Evolutionary conservation across 2,797 vertebrate genomes (phyloP), one percentile per base, ranked within the genome.

Genomic region (Chiroxiphia lanceolata): DNA sequence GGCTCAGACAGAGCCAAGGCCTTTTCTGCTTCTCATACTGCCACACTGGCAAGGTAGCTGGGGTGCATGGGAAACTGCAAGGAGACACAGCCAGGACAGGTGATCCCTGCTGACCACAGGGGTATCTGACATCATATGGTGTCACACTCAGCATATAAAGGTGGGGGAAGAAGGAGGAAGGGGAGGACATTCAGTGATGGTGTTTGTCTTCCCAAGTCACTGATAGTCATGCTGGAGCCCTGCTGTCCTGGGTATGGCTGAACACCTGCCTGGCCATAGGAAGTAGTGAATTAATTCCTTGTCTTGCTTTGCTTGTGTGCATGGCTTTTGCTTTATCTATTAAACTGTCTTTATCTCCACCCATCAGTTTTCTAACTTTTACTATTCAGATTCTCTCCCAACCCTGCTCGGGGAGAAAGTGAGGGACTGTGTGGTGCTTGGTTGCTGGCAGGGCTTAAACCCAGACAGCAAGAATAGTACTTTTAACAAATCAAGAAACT

Each of bases 161-260:
- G 17, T 29, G n/a, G 20, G 29, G 18, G 27, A 26, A 57, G 33
- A 1, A 51, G 25, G 29, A 64, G n/a, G 20, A 59, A 26, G 6
- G 14, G 1, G 3, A 7, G 11, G 7, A 31, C 20, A 51, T 31
- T 40, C 0, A 45, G 17, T 27, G 26, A 59, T 8, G 3, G 5
- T 53, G n/a, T 6, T 34, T 34, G 21, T 34, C 14, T 34, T 34
- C 54, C n/a, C 1, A 6, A 57, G 31, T n/a, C 42, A 45, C 42
- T 64, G 21, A 33, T 8, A 33, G 40, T 31, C 21, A 44, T 25
- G 10, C 10, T 44, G 21, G 42, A 64, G 14, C 40, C 29, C 29
- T 44, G 29, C 29, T 44, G 31, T 64, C 42, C 61, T 64, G 61
- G 31, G 11, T 15, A 22, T 33, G 40, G 40, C 7, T 44, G 20